Conservation (phyloP, 2,888 invertebrate genomes). For the Heliconius aoede region DNA sequence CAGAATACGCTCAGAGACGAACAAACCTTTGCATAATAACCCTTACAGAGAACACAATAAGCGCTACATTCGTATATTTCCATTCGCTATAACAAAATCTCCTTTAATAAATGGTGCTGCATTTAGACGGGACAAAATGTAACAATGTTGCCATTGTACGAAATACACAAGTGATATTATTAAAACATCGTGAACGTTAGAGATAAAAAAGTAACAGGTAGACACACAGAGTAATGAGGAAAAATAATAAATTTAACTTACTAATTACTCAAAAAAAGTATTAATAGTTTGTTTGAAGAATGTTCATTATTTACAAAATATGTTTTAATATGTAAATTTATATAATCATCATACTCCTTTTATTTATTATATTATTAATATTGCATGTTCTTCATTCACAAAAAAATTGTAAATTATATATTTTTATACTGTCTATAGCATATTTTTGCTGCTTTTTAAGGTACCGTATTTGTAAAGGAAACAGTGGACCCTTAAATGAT, state of each 20-base stretch:
- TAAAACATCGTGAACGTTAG: slow-evolving; percentile 34
- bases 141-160: slow-evolving; percentile 39
- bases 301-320: not conserved
- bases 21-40: slow-evolving; percentile 12
- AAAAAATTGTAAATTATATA: no score
- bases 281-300: not conserved
- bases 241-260: not conserved
- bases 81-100: slow-evolving; percentile 42
- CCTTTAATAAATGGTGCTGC: slow-evolving; percentile 42
- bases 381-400: no score
- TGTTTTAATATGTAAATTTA: not conserved
- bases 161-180: slow-evolving; percentile 38
- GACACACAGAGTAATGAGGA: slow-evolving; percentile 10
- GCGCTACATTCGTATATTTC: slow-evolving; percentile 31
- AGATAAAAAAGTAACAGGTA: slow-evolving; percentile 33
- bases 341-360: not conserved
- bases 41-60: slow-evolving; percentile 19
- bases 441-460: no score
- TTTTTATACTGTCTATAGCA: no score
- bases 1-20: slow-evolving; percentile 29
- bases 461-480: no score
- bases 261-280: not conserved
- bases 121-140: slow-evolving; percentile 41
- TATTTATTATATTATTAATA: no score
- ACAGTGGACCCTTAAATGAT: no score